Evolutionary conservation across 1,140 invertebrate genomes (phyloP).

Genomic region (Rhyacophila brunnea): DNA sequence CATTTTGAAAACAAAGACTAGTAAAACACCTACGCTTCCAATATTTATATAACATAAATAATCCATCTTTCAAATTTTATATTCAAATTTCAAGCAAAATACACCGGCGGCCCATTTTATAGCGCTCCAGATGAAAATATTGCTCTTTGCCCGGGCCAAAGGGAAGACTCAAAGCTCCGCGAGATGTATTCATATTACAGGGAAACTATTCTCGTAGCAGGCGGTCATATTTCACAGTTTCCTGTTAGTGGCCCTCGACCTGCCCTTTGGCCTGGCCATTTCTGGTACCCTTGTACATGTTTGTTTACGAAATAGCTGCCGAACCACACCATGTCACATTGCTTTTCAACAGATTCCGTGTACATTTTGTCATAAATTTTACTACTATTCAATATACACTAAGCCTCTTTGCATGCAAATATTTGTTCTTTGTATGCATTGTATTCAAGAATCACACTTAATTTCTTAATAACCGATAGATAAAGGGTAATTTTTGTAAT

Average conservation of each 20-base stretch:
- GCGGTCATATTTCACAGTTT: constrained; percentile 22
- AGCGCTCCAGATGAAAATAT: constrained; percentile 4
- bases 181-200: constrained; percentile 19
- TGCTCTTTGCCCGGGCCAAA: constrained; percentile 9
- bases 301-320: constrained; percentile 9
- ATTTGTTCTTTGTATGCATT: no score
- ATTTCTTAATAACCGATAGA: no score
- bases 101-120: background rate
- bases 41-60: no score
- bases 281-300: background rate
- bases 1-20: background rate
- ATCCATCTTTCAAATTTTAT: no score
- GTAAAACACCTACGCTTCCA: background rate
- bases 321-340: no score
- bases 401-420: no score
- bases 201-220: constrained; percentile 5
- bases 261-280: background rate
- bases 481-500: no score
- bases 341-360: no score
- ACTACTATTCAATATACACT: no score
- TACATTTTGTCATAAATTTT: no score
- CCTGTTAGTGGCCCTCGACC: constrained; percentile 4
- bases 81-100: no score
- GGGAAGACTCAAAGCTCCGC: background rate
- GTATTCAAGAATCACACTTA: no score